Conservation (phyloP, 2,888 invertebrate genomes). For the Acronicta psi region DNA sequence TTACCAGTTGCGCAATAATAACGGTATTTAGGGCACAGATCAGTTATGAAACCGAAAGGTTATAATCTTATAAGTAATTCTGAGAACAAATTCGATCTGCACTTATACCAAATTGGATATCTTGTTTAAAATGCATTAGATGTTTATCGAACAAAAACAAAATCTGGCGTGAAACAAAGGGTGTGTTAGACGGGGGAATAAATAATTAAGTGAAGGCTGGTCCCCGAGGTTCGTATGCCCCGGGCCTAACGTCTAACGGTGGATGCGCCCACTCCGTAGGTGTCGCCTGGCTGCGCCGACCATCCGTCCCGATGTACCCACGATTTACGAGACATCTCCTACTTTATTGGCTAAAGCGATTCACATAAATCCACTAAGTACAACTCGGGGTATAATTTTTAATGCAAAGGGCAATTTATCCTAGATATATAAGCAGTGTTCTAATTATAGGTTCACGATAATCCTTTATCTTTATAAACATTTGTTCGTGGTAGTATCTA, state of each 20-base stretch:
- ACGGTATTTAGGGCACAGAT: conserved; percentile 44
- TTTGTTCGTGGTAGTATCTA: conserved; percentile 10
- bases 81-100: conserved; percentile 40
- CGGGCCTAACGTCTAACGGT: conserved; percentile 75
- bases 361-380: conserved; percentile 83
- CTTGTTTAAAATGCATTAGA: conserved; percentile 46
- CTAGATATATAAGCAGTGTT: conserved; percentile 53
- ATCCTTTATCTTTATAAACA: conserved; percentile 17
- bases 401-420: conserved; percentile 66
- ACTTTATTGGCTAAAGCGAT: conserved; percentile 85
- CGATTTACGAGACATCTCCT: conserved; percentile 85
- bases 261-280: conserved; percentile 83
- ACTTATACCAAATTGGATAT: conserved; percentile 49
- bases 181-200: conserved; percentile 36
- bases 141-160: conserved; percentile 44
- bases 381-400: conserved; percentile 74
- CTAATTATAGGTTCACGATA: conserved; percentile 29
- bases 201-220: conserved; percentile 58
- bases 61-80: conserved; percentile 34
- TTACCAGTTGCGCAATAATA: conserved; percentile 21
- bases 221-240: conserved; percentile 60
- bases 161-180: conserved; percentile 54
- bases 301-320: conserved; percentile 75
- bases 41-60: conserved; percentile 41
- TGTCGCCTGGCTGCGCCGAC: conserved; percentile 75